Conservation (phyloP, 2,113 vertebrate species). For the Lanius ludovicianus region DNA sequence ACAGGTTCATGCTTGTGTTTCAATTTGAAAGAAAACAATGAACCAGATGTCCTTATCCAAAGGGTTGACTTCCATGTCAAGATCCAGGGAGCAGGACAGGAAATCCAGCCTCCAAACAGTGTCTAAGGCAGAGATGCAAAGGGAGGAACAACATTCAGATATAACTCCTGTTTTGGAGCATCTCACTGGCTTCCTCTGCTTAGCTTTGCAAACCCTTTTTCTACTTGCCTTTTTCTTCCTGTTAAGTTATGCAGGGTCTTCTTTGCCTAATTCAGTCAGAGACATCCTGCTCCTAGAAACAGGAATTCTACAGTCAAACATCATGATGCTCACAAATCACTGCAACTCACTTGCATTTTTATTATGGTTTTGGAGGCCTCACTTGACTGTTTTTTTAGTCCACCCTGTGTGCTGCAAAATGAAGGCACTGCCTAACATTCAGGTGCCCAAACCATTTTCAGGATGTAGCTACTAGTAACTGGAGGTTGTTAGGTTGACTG, state of each 20-base stretch:
- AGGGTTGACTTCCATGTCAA: not conserved
- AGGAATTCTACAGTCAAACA: not conserved
- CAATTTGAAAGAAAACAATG: not conserved
- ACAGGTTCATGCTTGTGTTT: not conserved
- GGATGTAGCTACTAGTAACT: not conserved
- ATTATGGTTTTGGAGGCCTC: not conserved
- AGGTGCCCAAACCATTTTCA: not conserved
- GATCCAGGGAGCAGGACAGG: not conserved
- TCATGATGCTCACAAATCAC: fast-evolving
- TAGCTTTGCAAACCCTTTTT: not conserved
- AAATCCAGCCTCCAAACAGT: not conserved
- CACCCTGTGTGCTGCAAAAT: not conserved
- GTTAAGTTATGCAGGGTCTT: not conserved
- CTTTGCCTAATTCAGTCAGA: not conserved
- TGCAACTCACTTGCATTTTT: not conserved
- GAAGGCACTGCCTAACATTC: not conserved
- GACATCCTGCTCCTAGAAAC: not conserved
- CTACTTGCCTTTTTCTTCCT: not conserved
- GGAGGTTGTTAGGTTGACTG: not conserved
- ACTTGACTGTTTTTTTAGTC: not conserved
- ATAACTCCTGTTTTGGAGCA: not conserved
- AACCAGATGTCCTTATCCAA: not conserved
- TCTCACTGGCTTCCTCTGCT: not conserved
- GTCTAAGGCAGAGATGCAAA: not conserved
- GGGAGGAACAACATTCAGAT: not conserved